phyloP scores from a whole-genome alignment of 2,888 invertebrate genomes.

The Polydrusus cervinus region DNA sequence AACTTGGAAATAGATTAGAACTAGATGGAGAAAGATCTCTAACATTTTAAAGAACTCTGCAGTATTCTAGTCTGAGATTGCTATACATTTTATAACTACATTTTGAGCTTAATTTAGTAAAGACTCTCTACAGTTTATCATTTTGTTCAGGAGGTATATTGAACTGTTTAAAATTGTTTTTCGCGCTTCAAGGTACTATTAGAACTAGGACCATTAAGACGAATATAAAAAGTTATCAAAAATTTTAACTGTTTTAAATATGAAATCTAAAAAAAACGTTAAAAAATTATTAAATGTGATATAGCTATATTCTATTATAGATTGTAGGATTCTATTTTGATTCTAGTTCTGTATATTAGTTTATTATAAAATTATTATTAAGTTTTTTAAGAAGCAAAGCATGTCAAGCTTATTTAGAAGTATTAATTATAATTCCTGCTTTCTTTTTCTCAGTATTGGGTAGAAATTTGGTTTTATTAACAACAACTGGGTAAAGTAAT shows the following conservation, averaged over 20 bases:
- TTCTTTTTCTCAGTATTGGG: background rate
- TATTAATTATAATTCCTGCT: background rate
- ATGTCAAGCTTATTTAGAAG: background rate
- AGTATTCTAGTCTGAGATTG: too few relatives aligned
- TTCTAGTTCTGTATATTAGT: slow-evolving; percentile 9
- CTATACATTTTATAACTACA: too few relatives aligned
- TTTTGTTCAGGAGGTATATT: too few relatives aligned
- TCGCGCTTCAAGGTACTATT: background rate
- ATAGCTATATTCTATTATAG: slow-evolving; percentile 26
- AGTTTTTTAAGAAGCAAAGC: background rate
- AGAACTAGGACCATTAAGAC: background rate
- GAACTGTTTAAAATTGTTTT: too few relatives aligned
- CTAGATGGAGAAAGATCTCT: too few relatives aligned
- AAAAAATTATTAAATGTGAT: slow-evolving; percentile 30
- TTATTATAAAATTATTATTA: background rate
- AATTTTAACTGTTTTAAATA: slow-evolving; percentile 14
- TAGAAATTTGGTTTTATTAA: background rate
- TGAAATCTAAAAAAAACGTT: slow-evolving; percentile 18
- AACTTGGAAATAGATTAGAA: too few relatives aligned
- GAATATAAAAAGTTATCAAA: slow-evolving; percentile 1
- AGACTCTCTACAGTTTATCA: too few relatives aligned
- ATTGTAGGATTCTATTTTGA: slow-evolving; percentile 3
- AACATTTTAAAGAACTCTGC: too few relatives aligned
- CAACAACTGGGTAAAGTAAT: background rate
- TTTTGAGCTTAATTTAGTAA: too few relatives aligned